Base-by-base conservation (phyloP, 2,797 vertebrate genomes). In the Etheostoma perlongum region DNA sequence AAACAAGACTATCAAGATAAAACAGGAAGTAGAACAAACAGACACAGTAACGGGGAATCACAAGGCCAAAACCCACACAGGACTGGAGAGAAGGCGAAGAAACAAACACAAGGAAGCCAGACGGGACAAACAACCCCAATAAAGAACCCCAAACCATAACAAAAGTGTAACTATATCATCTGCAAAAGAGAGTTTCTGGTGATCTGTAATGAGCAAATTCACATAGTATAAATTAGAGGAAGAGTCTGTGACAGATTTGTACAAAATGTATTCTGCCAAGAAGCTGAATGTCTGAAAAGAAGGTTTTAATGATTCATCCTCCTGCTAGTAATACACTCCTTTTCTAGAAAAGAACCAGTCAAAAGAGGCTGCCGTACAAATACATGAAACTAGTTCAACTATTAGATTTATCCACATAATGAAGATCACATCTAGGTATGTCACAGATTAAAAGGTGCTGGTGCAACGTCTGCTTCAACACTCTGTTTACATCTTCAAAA, bases 231-330 rank as follows among this genome's bases (percentile, higher is more conserved):
- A 70, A 48, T 68, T 62, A 44, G 14, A 51, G 9, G 33, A 19
- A 47, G 12, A 69, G 55, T 47, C 48, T 23, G 6, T 67, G 62
- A 79, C 40, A 44, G 58, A 36, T 68, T 33, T 79, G n/a, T 54
- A 36, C 55, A 33, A 74, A 47, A 65, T 36, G 1, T 44, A 57
- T 59, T 49, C 30, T 13, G 61, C 21, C n/a, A 52, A 74, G 30
- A 64, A 30, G 63, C 67, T 40, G 47, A n/a, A 30, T 23, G 21
- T 65, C 46, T 55, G 53, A 72, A 69, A 70, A 61, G 46, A 70
- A 61, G 46, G 16, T 49, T 64, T 59, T 53, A 58, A 75, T 72
- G 30, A 65, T 53, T 61, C 4, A 8, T 36, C 44, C 23, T 61
- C 15, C 70, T 71, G 57, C 55, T 19, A 58, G 27, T 70, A 63